phyloP scores from a whole-genome alignment of 2,888 invertebrate species.

The Nebria brevicollis region DNA sequence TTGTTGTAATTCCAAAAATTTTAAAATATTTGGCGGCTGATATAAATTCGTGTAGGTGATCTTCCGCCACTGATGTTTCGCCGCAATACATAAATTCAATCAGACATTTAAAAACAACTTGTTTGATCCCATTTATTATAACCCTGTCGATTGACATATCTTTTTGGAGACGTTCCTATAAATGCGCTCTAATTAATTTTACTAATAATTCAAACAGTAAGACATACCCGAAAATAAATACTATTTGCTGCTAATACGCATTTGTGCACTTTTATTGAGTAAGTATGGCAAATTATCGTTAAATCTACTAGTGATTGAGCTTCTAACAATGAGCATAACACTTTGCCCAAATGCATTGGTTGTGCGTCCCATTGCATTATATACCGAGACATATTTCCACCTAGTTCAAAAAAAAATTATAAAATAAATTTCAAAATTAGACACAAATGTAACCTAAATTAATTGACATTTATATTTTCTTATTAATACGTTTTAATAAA shows the following conservation, averaged over 20 bases:
- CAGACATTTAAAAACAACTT: constrained; percentile 75
- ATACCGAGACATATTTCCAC: constrained; percentile 65
- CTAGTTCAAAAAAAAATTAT: constrained; percentile 36
- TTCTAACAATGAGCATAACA: constrained; percentile 76
- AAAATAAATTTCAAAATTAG: neutral
- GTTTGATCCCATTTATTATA: constrained; percentile 75
- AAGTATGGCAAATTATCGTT: constrained; percentile 79
- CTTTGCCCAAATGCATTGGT: constrained; percentile 73
- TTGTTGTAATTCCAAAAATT: constrained; percentile 70
- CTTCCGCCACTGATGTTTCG: constrained; percentile 75
- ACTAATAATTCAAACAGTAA: neutral
- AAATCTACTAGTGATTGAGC: constrained; percentile 79
- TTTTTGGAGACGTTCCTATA: constrained; percentile 68
- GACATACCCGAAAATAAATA: constrained; percentile 75
- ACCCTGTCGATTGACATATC: constrained; percentile 69
- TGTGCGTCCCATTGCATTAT: constrained; percentile 70
- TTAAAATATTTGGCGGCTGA: constrained; percentile 78
- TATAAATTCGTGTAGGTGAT: constrained; percentile 74
- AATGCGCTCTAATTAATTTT: constrained; percentile 32
- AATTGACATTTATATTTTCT: too few relatives aligned
- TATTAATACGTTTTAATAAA: too few relatives aligned
- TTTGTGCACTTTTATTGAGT: constrained; percentile 79
- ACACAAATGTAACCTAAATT: too few relatives aligned
- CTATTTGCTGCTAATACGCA: constrained; percentile 78
- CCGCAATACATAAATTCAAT: constrained; percentile 84